Evolutionary conservation across 2,888 invertebrate genomes (phyloP).

Genomic region (Diadromus collaris): DNA sequence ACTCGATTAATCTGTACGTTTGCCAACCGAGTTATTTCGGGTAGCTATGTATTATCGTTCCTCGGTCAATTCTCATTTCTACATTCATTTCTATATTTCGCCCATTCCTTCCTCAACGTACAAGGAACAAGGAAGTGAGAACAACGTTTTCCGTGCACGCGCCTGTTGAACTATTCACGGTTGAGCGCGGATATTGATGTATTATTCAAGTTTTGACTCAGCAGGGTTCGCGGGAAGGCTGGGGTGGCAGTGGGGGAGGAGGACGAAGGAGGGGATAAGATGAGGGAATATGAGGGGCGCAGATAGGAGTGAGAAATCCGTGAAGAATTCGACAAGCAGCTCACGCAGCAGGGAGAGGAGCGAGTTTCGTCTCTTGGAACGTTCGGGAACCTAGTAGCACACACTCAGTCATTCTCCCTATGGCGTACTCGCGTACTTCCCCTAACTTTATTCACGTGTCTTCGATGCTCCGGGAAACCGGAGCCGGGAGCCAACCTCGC

Average conservation of each 20-base stretch:
- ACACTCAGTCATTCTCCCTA: constrained; percentile 59
- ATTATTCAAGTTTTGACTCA: constrained; percentile 56
- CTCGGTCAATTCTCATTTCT: too few species aligned
- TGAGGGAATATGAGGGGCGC: constrained; percentile 13
- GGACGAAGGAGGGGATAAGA: not conserved
- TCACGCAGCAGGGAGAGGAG: constrained; percentile 61
- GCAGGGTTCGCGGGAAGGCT: not conserved
- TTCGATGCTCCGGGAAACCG: constrained; percentile 62
- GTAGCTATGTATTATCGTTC: too few species aligned
- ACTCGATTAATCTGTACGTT: too few species aligned
- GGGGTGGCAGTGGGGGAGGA: not conserved
- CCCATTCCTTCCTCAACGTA: not conserved
- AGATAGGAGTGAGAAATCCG: constrained; percentile 20
- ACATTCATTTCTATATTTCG: too few species aligned
- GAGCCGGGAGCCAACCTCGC: constrained; percentile 34
- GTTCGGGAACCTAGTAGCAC: constrained; percentile 24
- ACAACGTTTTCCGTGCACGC: not conserved
- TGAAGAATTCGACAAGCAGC: constrained; percentile 64
- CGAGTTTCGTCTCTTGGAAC: constrained; percentile 20
- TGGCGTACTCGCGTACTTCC: constrained; percentile 51
- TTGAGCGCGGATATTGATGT: constrained; percentile 54
- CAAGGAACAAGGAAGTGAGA: not conserved
- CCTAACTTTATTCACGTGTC: constrained; percentile 72
- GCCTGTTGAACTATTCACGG: constrained; percentile 53
- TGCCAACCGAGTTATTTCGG: too few species aligned